Evolutionary conservation across 2,113 vertebrate genomes (phyloP), one percentile per base, ranked within the genome.

Genomic region (Oxyruncus cristatus): DNA sequence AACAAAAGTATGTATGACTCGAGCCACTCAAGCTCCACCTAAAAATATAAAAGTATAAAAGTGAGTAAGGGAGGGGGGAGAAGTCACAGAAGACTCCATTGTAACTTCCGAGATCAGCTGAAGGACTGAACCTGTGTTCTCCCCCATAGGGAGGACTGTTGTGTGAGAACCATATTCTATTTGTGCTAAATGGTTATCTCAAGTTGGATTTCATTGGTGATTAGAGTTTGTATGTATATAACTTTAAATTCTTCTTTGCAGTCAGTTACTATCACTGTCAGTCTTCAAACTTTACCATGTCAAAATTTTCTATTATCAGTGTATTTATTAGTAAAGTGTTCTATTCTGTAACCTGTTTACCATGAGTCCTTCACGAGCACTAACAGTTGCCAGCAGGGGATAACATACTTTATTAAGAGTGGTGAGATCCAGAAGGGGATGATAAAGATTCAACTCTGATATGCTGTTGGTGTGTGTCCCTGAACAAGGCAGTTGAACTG

Each of bases 401-500:
- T 35, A 56, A 8, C 50, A 39, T 4, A 28, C 12, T 71, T 85
- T n/a, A 14, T 28, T n/a, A 18, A 23, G 18, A 24, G 19, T 14
- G 18, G n/a, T 30, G n/a, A 56, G 35, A 30, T 49, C 42, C 71
- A 85, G 59, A 18, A 74, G 41, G 14, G 8, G 11, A 26, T 50
- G 49, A 0, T 39, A 5, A 47, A 47, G 9, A 47, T 56, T 85
- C 23, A 9, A 14, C 28, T 55, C 33, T 1, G 1, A 47, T 28
- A 3, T 2, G 0, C 50, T 12, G 15, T n/a, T 12, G 35, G 8
- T n/a, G 28, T 5, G 5, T 24, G 42, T 4, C 15, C 71, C 42
- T 47, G 19, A 41, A 24, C 28, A 66, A 19, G 28, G 5, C 1
- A 1, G 8, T 21, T 23, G 17, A 19, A 27, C 14, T 21, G 16